Base-by-base conservation (phyloP, 2,888 invertebrate species). In the Syritta pipiens region DNA sequence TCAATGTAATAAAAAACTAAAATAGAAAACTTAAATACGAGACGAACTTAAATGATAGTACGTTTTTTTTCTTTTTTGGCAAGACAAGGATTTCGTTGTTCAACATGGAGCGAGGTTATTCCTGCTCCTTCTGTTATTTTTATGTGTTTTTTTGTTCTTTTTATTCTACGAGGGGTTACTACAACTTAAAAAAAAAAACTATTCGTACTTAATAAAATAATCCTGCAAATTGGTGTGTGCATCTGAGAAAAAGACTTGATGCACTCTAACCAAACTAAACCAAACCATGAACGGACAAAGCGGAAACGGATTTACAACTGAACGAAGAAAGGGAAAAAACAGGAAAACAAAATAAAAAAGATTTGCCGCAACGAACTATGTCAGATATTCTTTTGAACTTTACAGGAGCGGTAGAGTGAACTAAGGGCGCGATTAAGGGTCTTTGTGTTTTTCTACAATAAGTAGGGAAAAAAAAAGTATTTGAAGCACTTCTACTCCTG, bases 51-150 rank as follows among this genome's bases (percentile, higher is more conserved):
- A 67, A 62, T 44, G 60, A 35, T 67, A n/a, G n/a, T n/a, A 74
- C 57, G 37, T 37, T 28, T 1, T 28, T 1, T 37, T 37, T 37
- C 9, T 9, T 62, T 74, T 72, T 68, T 74, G 74, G 79, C 79
- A 79, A 79, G 79, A 74, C 74, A 32, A 68, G 62, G 79, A 79
- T 79, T 79, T 74, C 28, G 79, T 79, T 79, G 79, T 79, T 74
- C 60, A 72, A 67, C 67, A 72, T 40, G 17, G 12, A 22, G 17
- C 9, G 46, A 72, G 49, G 22, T 48, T 62, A 9, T 74, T 74
- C 10, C 30, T 62, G 48, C 49, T 46, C 28, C 22, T 20, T 22
- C 7, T 65, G 63, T 72, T 60, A 48, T 46, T 59, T 65, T 35
- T 9, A 32, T 37, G 3, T 48, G 12, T 9, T 28, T 57, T 1